phyloP scores from a whole-genome alignment of 1,140 invertebrate genomes.

The Planococcus citri region DNA sequence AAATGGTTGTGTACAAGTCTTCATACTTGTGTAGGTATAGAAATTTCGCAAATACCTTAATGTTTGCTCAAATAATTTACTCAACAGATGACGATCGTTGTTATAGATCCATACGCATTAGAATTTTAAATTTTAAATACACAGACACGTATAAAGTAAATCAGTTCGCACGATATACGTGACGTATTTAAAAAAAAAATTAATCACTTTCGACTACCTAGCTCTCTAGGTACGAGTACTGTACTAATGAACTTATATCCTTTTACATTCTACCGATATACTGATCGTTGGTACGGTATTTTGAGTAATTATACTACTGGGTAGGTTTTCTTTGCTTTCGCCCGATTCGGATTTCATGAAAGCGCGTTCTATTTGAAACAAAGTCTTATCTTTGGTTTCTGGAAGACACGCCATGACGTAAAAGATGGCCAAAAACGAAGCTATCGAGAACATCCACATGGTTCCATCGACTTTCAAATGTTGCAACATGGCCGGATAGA shows the following conservation, averaged over 20 bases:
- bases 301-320: not conserved
- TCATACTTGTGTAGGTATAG: too few species aligned
- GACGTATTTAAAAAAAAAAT: too few species aligned
- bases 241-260: not conserved
- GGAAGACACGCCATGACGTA: conserved; percentile 45
- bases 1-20: too few species aligned
- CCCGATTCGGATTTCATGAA: conserved; percentile 33
- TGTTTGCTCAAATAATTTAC: too few species aligned
- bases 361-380: conserved; percentile 60
- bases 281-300: not conserved
- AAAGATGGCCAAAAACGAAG: conserved; percentile 50
- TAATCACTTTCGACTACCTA: too few species aligned
- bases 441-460: conserved; percentile 59
- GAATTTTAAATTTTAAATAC: too few species aligned
- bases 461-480: conserved; percentile 50
- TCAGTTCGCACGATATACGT: too few species aligned
- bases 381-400: conserved; percentile 63
- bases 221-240: too few species aligned
- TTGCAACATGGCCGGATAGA: conserved; percentile 47
- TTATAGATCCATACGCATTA: too few species aligned
- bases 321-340: conserved; percentile 19
- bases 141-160: too few species aligned
- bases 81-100: too few species aligned
- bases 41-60: too few species aligned
- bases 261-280: not conserved